phyloP scores from a whole-genome alignment of 2,888 invertebrate genomes.

The Eupsilia transversa region DNA sequence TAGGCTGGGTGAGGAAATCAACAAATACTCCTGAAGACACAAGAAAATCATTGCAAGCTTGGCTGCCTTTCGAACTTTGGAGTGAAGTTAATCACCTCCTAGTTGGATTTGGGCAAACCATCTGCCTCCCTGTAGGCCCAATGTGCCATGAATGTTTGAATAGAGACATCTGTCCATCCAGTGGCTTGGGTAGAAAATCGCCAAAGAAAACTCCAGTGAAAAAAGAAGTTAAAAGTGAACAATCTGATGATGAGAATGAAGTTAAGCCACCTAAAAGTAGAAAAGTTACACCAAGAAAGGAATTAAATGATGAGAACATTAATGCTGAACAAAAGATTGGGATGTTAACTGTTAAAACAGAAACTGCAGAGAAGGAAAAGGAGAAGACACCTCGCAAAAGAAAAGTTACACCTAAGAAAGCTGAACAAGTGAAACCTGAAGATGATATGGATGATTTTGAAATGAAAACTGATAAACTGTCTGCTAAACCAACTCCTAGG shows the following conservation, averaged over 20 bases:
- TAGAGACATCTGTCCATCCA: constrained; percentile 94
- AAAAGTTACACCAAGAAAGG: constrained; percentile 69
- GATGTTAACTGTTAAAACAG: constrained; percentile 34
- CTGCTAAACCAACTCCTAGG: constrained; percentile 35
- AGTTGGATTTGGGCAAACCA: constrained; percentile 99
- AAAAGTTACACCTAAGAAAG: constrained; percentile 60
- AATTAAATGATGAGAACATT: constrained; percentile 54
- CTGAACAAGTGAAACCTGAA: constrained; percentile 12
- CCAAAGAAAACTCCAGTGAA: constrained; percentile 81
- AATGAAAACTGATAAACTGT: constrained; percentile 38
- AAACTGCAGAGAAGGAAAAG: constrained; percentile 29
- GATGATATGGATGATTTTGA: constrained; percentile 63
- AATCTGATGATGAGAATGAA: constrained; percentile 58
- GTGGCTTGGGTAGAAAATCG: constrained; percentile 81
- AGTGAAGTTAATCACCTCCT: constrained; percentile 96
- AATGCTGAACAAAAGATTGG: constrained; percentile 40
- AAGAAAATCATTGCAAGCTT: constrained; percentile 94
- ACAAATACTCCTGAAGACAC: constrained; percentile 97
- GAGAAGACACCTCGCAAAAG: constrained; percentile 54
- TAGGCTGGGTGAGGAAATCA: constrained; percentile 95
- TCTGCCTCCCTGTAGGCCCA: constrained; percentile 95
- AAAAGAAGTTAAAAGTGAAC: constrained; percentile 64
- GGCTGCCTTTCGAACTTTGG: constrained; percentile 97
- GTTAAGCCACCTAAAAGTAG: constrained; percentile 63
- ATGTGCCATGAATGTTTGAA: constrained; percentile 96